These are phyloP conservation scores for Lasioglossum marginatum DNA, from an alignment of 2,888 invertebrate genomes.

Conservation along the genomic window DNA sequence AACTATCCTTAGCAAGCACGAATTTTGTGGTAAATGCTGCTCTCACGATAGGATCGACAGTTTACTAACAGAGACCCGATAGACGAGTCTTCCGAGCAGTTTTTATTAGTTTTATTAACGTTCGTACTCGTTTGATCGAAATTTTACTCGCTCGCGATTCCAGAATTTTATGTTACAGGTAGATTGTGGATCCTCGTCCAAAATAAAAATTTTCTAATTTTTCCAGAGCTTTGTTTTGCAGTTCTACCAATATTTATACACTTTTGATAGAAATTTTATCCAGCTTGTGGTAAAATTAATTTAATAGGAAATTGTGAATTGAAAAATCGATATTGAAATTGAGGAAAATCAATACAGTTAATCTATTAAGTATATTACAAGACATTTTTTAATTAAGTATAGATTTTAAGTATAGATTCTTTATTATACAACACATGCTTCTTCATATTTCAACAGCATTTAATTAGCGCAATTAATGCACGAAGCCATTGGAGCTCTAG, in stretches of 20 bases:
- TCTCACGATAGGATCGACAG: not conserved
- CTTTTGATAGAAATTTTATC: not conserved
- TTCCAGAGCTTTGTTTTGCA: not conserved
- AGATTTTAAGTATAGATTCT: no score
- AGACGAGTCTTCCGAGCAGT: not conserved
- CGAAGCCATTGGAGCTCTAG: not conserved
- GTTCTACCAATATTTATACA: not conserved
- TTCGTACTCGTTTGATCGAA: not conserved
- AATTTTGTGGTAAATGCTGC: slow-evolving; percentile 19
- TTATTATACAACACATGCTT: not conserved
- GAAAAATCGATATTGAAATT: no score
- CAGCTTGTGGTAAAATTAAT: no score
- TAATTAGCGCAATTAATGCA: not conserved
- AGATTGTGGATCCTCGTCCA: not conserved
- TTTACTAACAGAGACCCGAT: no score
- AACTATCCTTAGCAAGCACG: not conserved
- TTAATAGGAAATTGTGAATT: no score
- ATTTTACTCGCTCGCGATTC: not conserved
- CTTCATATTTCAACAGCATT: not conserved
- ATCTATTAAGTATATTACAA: no score
- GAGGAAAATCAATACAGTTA: no score
- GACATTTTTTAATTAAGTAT: no score
- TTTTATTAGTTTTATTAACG: not conserved
- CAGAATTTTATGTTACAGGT: not conserved
- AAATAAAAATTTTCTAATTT: not conserved